Evolutionary conservation across 2,888 invertebrate species (phyloP).

Genomic region (Lordiphosa andalusiaca): DNA sequence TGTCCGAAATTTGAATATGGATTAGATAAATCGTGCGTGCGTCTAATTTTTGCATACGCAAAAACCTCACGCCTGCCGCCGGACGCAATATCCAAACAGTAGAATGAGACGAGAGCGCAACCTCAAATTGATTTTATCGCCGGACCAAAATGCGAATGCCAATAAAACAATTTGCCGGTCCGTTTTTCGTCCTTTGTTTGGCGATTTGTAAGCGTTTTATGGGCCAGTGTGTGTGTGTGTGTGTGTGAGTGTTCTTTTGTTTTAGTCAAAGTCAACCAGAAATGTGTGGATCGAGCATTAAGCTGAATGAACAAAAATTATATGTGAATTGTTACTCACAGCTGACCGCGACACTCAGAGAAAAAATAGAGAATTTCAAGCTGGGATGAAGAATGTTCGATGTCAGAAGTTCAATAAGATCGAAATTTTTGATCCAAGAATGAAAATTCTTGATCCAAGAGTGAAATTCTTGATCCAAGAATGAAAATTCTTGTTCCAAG

Average conservation of each 20-base stretch:
- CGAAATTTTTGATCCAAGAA: too few relatives aligned
- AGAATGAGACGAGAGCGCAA: background rate
- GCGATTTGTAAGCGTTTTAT: constrained; percentile 10
- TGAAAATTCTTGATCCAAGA: too few relatives aligned
- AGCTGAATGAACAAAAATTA: too few relatives aligned
- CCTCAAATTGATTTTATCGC: constrained; percentile 68
- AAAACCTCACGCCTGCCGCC: constrained; percentile 49
- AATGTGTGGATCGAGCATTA: too few relatives aligned
- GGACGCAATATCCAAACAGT: background rate
- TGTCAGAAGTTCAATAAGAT: too few relatives aligned
- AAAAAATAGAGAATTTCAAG: too few relatives aligned
- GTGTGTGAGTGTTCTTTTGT: constrained; percentile 20
- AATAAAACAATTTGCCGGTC: constrained; percentile 69
- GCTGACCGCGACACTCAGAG: too few relatives aligned
- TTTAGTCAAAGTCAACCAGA: constrained; percentile 10
- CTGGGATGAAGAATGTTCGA: too few relatives aligned
- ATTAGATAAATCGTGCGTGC: constrained; percentile 71
- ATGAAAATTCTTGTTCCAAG: too few relatives aligned
- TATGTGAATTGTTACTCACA: too few relatives aligned
- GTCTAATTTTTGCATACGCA: constrained; percentile 52
- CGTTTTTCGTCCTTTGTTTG: constrained; percentile 46
- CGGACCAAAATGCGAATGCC: constrained; percentile 60
- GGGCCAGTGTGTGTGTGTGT: background rate
- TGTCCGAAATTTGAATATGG: constrained; percentile 72
- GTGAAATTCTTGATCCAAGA: too few relatives aligned